Evolutionary conservation across 1,140 invertebrate genomes (phyloP).

Genomic region (Colletes gigas): DNA sequence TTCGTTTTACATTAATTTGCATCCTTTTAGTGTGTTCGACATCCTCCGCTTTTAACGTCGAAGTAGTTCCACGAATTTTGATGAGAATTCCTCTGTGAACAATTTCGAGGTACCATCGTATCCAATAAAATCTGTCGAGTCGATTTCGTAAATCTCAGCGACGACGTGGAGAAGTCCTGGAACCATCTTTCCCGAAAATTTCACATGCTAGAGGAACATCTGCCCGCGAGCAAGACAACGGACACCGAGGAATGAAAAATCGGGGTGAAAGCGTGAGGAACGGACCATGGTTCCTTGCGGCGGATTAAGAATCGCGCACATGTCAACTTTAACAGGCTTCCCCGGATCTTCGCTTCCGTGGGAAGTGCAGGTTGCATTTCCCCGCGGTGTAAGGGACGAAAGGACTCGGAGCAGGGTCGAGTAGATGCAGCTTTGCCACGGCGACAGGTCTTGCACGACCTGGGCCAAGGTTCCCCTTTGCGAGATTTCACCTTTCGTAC

Average conservation of each 20-base stretch:
- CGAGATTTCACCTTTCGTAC: slow-evolving; percentile 69
- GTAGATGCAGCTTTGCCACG: slow-evolving; percentile 37
- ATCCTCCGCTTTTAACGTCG: too few species aligned
- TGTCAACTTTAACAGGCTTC: slow-evolving; percentile 14
- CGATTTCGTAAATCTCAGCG: too few species aligned
- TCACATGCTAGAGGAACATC: slow-evolving; percentile 35
- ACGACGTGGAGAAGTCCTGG: background rate
- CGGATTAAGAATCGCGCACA: slow-evolving; percentile 43
- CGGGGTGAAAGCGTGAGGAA: slow-evolving; percentile 7
- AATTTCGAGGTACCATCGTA: too few species aligned
- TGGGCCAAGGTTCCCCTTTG: slow-evolving; percentile 60
- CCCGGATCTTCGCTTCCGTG: slow-evolving; percentile 67
- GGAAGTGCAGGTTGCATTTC: slow-evolving; percentile 71
- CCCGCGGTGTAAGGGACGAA: slow-evolving; percentile 34
- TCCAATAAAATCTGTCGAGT: too few species aligned
- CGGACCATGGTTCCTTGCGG: background rate
- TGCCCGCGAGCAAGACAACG: slow-evolving; percentile 12
- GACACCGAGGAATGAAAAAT: background rate
- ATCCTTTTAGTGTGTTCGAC: too few species aligned
- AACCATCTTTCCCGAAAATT: background rate
- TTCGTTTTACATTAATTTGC: too few species aligned
- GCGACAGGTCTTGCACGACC: slow-evolving; percentile 67
- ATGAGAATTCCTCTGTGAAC: too few species aligned
- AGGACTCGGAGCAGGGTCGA: slow-evolving; percentile 29
- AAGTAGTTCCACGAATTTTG: too few species aligned